Evolutionary conservation across 1,140 invertebrate species (phyloP), one percentile per base, ranked within the genome.

Genomic region (Ips typographus): DNA sequence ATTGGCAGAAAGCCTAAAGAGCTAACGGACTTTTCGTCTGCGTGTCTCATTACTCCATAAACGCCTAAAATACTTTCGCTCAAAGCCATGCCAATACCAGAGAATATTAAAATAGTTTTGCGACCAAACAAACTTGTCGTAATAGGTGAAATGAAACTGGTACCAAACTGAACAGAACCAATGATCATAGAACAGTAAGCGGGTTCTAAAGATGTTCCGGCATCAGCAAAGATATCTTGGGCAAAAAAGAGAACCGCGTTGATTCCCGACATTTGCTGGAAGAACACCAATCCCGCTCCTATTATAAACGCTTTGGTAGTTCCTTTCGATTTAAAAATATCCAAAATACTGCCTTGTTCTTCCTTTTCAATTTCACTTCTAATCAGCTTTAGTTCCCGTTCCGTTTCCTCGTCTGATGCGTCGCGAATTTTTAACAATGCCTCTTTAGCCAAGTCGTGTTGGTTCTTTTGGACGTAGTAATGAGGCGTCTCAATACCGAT

Each of bases 211-310:
- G 73, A 77, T 1, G 84, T 85, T 0, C 87, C 85, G 4, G 91
- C 85, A 4, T 83, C 82, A 2, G 80, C 71, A 74, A 91, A 94
- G 74, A 92, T 94, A 0, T 80, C 82, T 52, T 89, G 85, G 69
- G 91, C 87, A 78, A 92, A 94, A 78, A 93, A 93, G 37, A 94
- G 85, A 1, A 95, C 88, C 2, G 90, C 90, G 78, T 93, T 94
- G 74, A 92, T 92, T 36, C 93, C 93, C 1, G 88, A 89, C 5
- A 93, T 80, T 78, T 93, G 91, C 75, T 92, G 91, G 78, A 91
- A 89, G 58, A 85, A 79, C 55, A 91, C 88, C 43, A 94, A 80
- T 1, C 86, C 85, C 62, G 88, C 85, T 0, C 88, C 89, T 43
- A 92, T 88, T 47, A 89, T 82, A 61, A 94, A 79, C 0, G 88